Percentiles rank a stretch among this genome's conserved stretches.
Conservation (phyloP, 2,797 vertebrate species). For the Scolopax rusticola region DNA sequence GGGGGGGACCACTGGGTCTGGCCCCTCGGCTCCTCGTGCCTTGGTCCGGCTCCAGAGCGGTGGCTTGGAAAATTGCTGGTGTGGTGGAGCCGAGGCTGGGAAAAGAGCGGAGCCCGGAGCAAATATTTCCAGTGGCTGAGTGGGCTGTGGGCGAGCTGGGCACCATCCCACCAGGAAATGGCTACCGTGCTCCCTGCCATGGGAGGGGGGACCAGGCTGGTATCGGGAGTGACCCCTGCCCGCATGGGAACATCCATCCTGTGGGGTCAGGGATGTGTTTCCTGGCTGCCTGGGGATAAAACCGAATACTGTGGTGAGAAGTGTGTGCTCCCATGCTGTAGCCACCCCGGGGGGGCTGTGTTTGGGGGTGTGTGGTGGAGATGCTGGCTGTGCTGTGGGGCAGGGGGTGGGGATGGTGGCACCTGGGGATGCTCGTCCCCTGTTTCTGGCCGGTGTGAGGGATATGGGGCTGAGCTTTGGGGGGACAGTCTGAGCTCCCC, state of each 20-base stretch:
- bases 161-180: accelerated
- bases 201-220: not conserved
- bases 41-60: not conserved
- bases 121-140: not conserved
- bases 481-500: accelerated
- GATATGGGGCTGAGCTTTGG: not conserved
- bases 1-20: accelerated
- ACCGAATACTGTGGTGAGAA: accelerated
- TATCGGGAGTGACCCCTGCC: not conserved
- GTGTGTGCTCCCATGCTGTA: accelerated
- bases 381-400: accelerated
- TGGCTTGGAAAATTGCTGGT: not conserved
- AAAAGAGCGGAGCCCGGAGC: not conserved
- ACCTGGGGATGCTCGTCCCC: not conserved
- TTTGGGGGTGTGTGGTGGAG: not conserved
- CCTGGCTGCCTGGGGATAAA: not conserved
- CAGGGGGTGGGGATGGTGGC: not conserved
- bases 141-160: not conserved
- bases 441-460: accelerated
- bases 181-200: not conserved
- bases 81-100: not conserved
- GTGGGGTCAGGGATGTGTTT: not conserved
- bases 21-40: not conserved
- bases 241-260: not conserved
- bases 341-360: accelerated